Base-by-base conservation (phyloP, 64 coral and sea anemone species). In the Cladopsammia gracilis region DNA sequence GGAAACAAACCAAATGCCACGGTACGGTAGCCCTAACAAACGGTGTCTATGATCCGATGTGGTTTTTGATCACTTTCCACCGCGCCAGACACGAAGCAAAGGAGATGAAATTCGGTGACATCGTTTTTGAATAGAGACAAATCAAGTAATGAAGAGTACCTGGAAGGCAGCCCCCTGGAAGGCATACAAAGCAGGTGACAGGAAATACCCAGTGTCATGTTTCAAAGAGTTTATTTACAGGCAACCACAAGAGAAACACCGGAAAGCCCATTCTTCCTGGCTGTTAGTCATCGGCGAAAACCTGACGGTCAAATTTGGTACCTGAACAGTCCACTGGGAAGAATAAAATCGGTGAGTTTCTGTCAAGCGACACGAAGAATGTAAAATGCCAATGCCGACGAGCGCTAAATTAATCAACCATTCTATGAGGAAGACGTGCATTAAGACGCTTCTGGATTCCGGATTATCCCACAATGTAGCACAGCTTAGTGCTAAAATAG, bases 191-290 rank as follows among this genome's bases (percentile, higher is more conserved):
- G 90, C 86, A 18, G 42, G 74, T 47, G 56, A 79, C 49, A 72
- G 56, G 46, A 78, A 73, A 76, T 90, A 79, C 70, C 93, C 92
- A 48, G 76, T 94, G 12, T 58, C 43, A 48, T 80, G 58, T 62
- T 95, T 78, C 85, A 94, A 94, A 22, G 16, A 62, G 25, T 89
- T 94, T 46, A 73, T 75, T 64, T 82, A 79, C 69, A 86, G 76
- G 62, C 70, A 71, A 64, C 86, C 71, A 15, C 44, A 57, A 62
- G 78, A 89, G 76, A 94, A 53, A 20, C 45, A 56, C 64, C 92
- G 18, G n/a, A n/a, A n/a, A n/a, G n/a, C n/a, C n/a, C n/a, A n/a
- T n/a, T n/a, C n/a, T n/a, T n/a, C n/a, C n/a, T n/a, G n/a, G n/a
- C n/a, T n/a, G n/a, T n/a, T n/a, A n/a, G n/a, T n/a, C n/a, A n/a